Conservation (phyloP, 2,888 invertebrate genomes). For the Prosopocoilus inquinatus region DNA sequence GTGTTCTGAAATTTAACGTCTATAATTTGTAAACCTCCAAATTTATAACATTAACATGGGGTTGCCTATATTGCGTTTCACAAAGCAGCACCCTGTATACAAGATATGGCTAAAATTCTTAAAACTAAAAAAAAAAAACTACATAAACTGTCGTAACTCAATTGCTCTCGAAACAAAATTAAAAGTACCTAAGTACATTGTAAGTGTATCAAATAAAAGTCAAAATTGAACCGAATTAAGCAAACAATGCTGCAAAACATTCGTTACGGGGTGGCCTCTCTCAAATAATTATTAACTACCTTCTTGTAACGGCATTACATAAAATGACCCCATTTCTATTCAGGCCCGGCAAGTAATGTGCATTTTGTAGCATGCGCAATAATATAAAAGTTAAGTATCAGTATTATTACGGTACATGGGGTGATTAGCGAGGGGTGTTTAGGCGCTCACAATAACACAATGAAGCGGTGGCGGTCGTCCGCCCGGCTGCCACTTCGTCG, state of each 20-base stretch:
- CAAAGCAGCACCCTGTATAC: no score
- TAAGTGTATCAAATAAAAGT: not conserved
- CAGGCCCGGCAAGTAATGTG: constrained; percentile 10
- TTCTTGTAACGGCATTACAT: constrained; percentile 1
- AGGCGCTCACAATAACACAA: constrained; percentile 26
- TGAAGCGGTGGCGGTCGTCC: constrained; percentile 31
- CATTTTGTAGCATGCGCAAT: constrained; percentile 22
- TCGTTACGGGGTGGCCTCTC: not conserved
- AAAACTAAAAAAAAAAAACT: no score
- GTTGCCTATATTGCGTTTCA: no score
- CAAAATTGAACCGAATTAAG: not conserved
- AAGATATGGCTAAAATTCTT: no score
- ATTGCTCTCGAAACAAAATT: no score
- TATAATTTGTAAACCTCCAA: no score
- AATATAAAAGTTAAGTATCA: constrained; percentile 26
- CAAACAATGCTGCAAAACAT: not conserved
- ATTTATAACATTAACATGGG: no score
- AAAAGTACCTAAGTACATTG: no score
- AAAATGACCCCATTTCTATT: constrained; percentile 14
- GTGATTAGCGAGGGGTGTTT: constrained; percentile 34
- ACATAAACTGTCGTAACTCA: no score
- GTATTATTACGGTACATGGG: constrained; percentile 23
- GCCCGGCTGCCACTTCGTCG: constrained; percentile 12
- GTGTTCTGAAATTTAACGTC: no score
- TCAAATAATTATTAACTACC: constrained; percentile 1